phyloP scores from a whole-genome alignment of 2,888 invertebrate species.

The Ellobium chinense region DNA sequence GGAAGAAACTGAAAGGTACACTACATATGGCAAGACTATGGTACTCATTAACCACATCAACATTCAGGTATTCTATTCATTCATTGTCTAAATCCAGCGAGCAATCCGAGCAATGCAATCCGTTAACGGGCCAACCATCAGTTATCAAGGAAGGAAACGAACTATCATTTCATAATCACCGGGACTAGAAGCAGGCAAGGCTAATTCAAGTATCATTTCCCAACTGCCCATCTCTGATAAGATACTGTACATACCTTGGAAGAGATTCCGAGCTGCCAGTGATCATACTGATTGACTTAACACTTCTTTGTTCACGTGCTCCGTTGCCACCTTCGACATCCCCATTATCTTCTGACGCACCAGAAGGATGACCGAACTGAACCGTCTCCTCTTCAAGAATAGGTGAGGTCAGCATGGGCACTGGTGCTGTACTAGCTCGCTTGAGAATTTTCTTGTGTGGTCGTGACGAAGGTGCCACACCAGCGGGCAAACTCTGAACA shows the following conservation, averaged over 20 bases:
- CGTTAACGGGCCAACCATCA: no score
- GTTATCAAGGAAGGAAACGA: no score
- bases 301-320: constrained; percentile 42
- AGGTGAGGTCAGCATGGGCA: constrained; percentile 55
- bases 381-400: constrained; percentile 59
- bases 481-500: background rate
- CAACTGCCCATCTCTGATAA: background rate
- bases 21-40: no score
- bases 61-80: no score
- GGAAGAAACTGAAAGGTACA: no score
- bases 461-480: constrained; percentile 40
- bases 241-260: constrained; percentile 64
- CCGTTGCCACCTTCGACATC: constrained; percentile 36
- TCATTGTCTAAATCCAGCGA: no score
- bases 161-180: no score
- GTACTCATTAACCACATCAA: no score
- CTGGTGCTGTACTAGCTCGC: constrained; percentile 63
- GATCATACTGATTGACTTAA: constrained; percentile 68
- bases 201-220: no score
- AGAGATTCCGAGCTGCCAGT: constrained; percentile 77
- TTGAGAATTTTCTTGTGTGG: constrained; percentile 65
- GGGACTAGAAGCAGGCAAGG: no score
- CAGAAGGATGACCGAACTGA: constrained; percentile 18
- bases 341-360: constrained; percentile 17
- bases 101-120: no score